These are phyloP conservation scores for Trichopria drosophilae DNA, from an alignment of 2,888 invertebrate genomes.

Conservation along the genomic window DNA sequence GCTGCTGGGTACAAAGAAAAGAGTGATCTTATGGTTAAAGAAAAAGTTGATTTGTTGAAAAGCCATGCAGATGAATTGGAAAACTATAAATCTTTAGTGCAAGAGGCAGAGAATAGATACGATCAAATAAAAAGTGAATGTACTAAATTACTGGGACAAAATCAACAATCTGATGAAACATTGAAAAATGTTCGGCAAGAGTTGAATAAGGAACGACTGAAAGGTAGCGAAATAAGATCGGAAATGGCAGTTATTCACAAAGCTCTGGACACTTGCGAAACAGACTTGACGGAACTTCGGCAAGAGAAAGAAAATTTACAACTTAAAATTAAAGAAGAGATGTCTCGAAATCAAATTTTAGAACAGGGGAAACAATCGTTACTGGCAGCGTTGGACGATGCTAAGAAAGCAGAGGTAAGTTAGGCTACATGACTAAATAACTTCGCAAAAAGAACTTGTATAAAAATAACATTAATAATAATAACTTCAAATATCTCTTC, in stretches of 20 bases:
- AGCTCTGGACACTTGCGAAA: slow-evolving; percentile 54
- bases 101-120: slow-evolving; percentile 50
- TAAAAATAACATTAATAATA: not conserved
- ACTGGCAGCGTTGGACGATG: slow-evolving; percentile 61
- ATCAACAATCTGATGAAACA: slow-evolving; percentile 45
- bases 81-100: slow-evolving; percentile 49
- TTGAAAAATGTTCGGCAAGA: slow-evolving; percentile 50
- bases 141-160: slow-evolving; percentile 46
- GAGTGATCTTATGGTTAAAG: slow-evolving; percentile 49
- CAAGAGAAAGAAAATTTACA: slow-evolving; percentile 62
- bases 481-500: no score
- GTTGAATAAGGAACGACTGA: slow-evolving; percentile 50
- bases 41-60: slow-evolving; percentile 51
- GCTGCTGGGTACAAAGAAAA: slow-evolving; percentile 59
- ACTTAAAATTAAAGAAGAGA: slow-evolving; percentile 62
- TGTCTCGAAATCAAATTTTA: slow-evolving; percentile 58
- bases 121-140: slow-evolving; percentile 48
- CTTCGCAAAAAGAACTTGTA: not conserved
- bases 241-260: slow-evolving; percentile 55
- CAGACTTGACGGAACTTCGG: slow-evolving; percentile 56
- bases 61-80: slow-evolving; percentile 53
- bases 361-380: slow-evolving; percentile 64
- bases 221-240: slow-evolving; percentile 48
- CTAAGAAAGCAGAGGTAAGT: slow-evolving; percentile 59
- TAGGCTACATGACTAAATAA: no score